Base-by-base conservation (phyloP, 2,888 invertebrate genomes). In the Daptonema setosum region DNA sequence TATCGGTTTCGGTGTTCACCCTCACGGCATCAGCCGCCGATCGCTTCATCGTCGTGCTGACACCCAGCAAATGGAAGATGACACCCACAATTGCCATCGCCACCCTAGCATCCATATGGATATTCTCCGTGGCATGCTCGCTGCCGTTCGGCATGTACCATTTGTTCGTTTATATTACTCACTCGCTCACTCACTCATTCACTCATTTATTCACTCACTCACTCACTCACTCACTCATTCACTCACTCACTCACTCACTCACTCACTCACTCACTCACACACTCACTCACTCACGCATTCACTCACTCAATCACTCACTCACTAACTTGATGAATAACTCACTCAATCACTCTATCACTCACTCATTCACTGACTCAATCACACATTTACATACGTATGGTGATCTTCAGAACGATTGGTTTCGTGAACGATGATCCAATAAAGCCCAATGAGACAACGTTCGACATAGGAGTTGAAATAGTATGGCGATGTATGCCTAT, bases 1-100 rank as follows among this genome's bases (percentile, higher is more conserved):
- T 87, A 1, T 85, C 83, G 68, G 85, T 87, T n/a, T 84, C 84
- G 63, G 83, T 87, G 35, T 83, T 86, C 68, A 87, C 87, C 0
- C 74, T 87, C 25, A 85, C 85, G 17, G 84, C 84, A 55, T 85
- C 87, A 58, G 85, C 87, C 0, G 78, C 86, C 57, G 87, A 87
- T 73, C 78, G 87, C 28, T 85, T 86, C 71, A 52, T 51, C 5
- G 47, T 35, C n/a, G 50, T 58, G 2, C 11, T 58, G 8, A 17
- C 20, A 1, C 58, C 58, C 28, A 22, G 26, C 22, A 20, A 20
- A 11, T 24, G 29, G 30, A 57, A 57, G 30, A 28, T 57, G 48
- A 50, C 41, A 3, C 28, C 25, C 20, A n/a, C 22, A 3, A 5
- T 17, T 22, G 59, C 59, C 35, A 43, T 14, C 26, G 52, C 56